Conservation (phyloP, 2,113 vertebrate genomes). For the Verasper variegatus region DNA sequence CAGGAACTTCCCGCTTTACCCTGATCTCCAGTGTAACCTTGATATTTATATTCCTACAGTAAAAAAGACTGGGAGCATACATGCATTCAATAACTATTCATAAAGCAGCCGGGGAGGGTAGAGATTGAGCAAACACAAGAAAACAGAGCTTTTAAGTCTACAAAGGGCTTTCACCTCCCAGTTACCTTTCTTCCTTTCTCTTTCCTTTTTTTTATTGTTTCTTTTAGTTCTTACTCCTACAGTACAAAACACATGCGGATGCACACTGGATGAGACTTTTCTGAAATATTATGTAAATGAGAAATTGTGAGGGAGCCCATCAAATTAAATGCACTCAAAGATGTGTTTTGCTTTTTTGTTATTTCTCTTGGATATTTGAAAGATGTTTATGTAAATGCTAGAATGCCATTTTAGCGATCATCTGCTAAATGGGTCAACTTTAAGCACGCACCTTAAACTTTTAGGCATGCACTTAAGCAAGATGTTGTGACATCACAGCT, state of each 20-base stretch:
- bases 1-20: constrained; percentile 34
- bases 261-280: neutral
- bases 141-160: neutral
- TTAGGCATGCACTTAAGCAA: too few relatives aligned
- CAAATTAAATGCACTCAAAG: neutral
- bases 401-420: neutral
- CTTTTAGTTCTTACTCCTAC: constrained; percentile 7
- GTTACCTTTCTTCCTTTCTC: neutral
- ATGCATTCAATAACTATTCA: constrained; percentile 25
- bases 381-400: neutral
- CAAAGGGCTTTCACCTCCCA: neutral
- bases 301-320: too few relatives aligned
- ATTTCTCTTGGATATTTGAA: neutral
- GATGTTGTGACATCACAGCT: too few relatives aligned
- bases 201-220: neutral
- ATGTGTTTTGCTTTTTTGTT: neutral
- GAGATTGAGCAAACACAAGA: neutral
- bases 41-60: constrained; percentile 39
- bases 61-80: constrained; percentile 21
- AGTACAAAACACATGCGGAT: too few relatives aligned
- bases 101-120: constrained; percentile 6
- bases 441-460: too few relatives aligned
- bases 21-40: constrained; percentile 56
- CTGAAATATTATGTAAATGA: neutral
- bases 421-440: neutral